phyloP scores from a whole-genome alignment of 2,888 invertebrate genomes.

The Platerodrilus igneus region DNA sequence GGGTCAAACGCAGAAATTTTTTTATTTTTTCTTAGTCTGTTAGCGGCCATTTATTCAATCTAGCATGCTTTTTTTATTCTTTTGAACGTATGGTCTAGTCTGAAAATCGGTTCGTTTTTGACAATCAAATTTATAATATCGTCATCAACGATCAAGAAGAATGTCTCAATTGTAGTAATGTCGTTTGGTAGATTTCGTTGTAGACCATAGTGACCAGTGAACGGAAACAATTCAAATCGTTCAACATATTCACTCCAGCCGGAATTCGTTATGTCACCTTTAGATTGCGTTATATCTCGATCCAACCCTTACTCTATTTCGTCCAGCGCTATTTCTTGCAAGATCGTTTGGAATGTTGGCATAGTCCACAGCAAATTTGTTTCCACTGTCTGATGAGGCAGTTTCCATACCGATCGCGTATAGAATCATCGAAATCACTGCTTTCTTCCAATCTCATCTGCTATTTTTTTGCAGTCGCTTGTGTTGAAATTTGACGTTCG shows the following conservation, averaged over 20 bases:
- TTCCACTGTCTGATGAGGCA: too few species aligned
- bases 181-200: conserved; percentile 5
- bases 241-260: too few species aligned
- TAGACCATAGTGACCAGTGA: conserved; percentile 9
- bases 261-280: too few species aligned
- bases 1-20: conserved; percentile 11
- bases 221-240: neutral
- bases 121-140: too few species aligned
- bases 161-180: conserved; percentile 6
- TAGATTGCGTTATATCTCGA: too few species aligned
- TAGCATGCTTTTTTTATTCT: neutral
- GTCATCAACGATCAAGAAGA: conserved; percentile 9
- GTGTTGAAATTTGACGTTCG: neutral
- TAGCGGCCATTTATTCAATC: conserved; percentile 11
- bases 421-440: too few species aligned
- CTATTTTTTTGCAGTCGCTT: neutral
- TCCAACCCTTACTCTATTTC: too few species aligned
- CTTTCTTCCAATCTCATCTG: neutral
- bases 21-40: conserved; percentile 15
- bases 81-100: conserved; percentile 6
- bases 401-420: too few species aligned
- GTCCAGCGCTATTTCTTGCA: too few species aligned
- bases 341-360: too few species aligned
- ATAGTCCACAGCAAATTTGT: too few species aligned
- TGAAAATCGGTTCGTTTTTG: conserved; percentile 6